A percentile compares a stretch with the other conserved stretches of the same genome.
Conservation (phyloP, 30 jellyfish, hydroid and myxozoan species). For the Cassiopea xamachana region DNA sequence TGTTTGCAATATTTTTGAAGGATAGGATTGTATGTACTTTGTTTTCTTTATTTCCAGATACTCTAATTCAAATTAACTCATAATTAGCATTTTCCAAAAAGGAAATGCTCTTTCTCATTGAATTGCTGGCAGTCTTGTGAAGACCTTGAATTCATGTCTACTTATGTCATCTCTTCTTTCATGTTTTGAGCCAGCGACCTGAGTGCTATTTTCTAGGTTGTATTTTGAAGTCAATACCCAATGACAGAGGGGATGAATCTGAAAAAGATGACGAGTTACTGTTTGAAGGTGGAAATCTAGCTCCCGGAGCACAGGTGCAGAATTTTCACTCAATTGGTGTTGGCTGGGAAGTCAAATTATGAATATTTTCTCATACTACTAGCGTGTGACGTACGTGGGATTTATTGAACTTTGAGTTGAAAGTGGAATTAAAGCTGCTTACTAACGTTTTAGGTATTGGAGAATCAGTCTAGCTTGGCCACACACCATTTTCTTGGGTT, state of each 20-base stretch:
- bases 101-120: background rate
- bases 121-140: background rate
- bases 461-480: too few relatives aligned
- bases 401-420: too few relatives aligned
- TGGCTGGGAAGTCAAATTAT: background rate
- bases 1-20: background rate
- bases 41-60: background rate
- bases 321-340: background rate
- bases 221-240: conserved; percentile 36
- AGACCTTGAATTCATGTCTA: background rate
- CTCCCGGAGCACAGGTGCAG: conserved; percentile 67
- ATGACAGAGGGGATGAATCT: conserved; percentile 12
- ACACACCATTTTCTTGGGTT: too few relatives aligned
- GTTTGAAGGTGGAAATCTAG: conserved; percentile 53
- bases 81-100: background rate
- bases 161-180: background rate
- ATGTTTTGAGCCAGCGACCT: background rate
- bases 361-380: too few relatives aligned
- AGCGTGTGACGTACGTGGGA: too few relatives aligned
- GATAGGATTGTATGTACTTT: background rate
- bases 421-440: too few relatives aligned
- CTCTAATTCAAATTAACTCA: background rate
- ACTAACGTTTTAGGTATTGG: too few relatives aligned
- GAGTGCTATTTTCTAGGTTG: conserved; percentile 12
- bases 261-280: conserved; percentile 36